Evolutionary conservation across 2,888 invertebrate genomes (phyloP).

Genomic region (Tetheella fluctuosa): DNA sequence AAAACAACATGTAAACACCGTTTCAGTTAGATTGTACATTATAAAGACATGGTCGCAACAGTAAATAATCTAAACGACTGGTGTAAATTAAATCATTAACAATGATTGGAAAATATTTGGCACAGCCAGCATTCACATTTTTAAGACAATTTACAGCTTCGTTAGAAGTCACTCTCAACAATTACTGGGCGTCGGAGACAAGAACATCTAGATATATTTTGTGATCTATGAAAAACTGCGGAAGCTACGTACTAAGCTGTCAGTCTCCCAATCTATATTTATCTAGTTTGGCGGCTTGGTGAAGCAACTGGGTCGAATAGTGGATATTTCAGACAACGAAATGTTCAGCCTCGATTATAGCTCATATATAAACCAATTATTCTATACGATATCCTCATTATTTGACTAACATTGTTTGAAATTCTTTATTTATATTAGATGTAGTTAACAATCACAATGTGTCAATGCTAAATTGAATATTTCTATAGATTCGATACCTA

Average conservation of each 20-base stretch:
- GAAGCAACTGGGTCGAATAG: constrained; percentile 48
- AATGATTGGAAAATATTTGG: not conserved
- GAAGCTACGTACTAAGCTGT: constrained; percentile 43
- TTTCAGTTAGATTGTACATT: constrained; percentile 24
- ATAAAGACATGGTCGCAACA: constrained; percentile 25
- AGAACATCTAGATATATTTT: constrained; percentile 9
- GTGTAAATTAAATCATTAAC: constrained; percentile 5
- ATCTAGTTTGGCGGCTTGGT: constrained; percentile 47
- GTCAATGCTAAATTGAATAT: constrained; percentile 39
- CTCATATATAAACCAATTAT: constrained; percentile 31
- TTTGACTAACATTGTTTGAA: not conserved
- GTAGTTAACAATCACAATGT: constrained; percentile 23
- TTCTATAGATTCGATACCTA: constrained; percentile 33
- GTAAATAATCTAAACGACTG: constrained; percentile 14
- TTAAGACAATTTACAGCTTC: constrained; percentile 3
- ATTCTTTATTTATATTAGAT: constrained; percentile 1
- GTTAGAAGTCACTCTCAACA: not conserved
- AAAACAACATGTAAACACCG: constrained; percentile 31
- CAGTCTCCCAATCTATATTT: constrained; percentile 53
- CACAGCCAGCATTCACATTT: not conserved
- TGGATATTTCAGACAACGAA: constrained; percentile 40
- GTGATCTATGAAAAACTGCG: constrained; percentile 16
- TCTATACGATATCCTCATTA: constrained; percentile 11
- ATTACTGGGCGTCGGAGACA: not conserved
- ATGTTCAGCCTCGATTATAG: constrained; percentile 33